These are phyloP conservation scores for Hormiphora californensis DNA, from an alignment of 37 sponge, comb jelly and placozoan genomes.

Conservation along the genomic window DNA sequence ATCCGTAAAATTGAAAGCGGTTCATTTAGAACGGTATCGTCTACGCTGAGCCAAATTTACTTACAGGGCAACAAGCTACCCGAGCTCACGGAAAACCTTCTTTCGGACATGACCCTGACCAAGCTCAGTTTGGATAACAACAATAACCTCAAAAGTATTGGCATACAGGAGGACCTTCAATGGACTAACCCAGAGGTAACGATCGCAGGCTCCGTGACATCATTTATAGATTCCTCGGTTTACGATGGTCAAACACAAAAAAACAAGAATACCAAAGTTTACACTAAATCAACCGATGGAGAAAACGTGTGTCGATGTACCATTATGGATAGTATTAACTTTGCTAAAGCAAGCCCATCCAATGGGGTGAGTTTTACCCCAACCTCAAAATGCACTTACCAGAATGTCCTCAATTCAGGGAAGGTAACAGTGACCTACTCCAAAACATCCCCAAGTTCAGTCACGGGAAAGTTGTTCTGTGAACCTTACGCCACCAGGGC, in stretches of 20 bases:
- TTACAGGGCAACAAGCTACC: neutral
- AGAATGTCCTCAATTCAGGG: neutral
- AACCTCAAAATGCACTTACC: neutral
- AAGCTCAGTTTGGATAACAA: neutral
- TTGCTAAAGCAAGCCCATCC: too few relatives aligned
- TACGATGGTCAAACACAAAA: too few relatives aligned
- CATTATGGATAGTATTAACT: too few relatives aligned
- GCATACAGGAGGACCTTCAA: neutral
- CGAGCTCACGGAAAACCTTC: neutral
- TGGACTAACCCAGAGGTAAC: too few relatives aligned
- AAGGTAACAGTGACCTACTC: too few relatives aligned
- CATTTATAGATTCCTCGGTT: too few relatives aligned
- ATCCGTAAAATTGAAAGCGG: conserved; percentile 3
- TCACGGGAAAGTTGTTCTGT: neutral
- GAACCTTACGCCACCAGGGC: neutral
- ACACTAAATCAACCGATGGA: too few relatives aligned
- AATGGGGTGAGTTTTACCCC: too few relatives aligned
- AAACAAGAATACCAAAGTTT: too few relatives aligned
- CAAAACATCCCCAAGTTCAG: neutral
- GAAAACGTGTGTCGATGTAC: too few relatives aligned
- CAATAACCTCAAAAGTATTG: neutral
- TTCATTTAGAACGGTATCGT: neutral
- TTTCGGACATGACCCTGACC: neutral
- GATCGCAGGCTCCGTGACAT: too few relatives aligned
- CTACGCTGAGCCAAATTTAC: neutral